Base-by-base conservation (phyloP, 2,113 vertebrate genomes). In the Lasiurus cinereus region DNA sequence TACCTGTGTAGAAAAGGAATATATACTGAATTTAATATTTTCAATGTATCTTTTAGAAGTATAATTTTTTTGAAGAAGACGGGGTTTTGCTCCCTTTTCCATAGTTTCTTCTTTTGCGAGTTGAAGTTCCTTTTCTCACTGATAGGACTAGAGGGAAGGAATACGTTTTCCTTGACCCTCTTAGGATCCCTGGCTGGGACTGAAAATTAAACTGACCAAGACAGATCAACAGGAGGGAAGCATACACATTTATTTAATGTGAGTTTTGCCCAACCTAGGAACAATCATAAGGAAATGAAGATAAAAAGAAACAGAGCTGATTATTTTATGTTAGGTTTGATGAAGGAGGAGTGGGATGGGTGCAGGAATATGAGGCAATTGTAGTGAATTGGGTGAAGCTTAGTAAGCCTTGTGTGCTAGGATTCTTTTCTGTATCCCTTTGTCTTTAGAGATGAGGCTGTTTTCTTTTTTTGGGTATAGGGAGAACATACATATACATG, bases 191-290 rank as follows among this genome's bases (percentile, higher is more conserved):
- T 88, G 59, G 9, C 56, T 77, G 48, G 48, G 59, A 83, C 48
- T 76, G 83, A 95, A 69, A 88, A 66, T 73, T 64, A 79, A 85
- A 62, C n/a, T 77, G 43, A 85, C 52, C 77, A 78, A 78, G n/a
- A 76, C 29, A 59, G 48, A 70, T 72, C 78, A 84, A 70, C 33
- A 72, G 88, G 52, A 62, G 64, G 79, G 79, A n/a, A 79, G 29
- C 16, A 39, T 39, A 33, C 27, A 79, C 0, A 43, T 92, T 46
- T 46, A n/a, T 82, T 87, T 74, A 82, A 54, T 54, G 1, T 48
- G 73, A 83, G 24, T 69, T 87, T 88, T 82, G n/a, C 22, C 13
- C 73, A n/a, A 50, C 46, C 67, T 33, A 33, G 18, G 27, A 67
- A 50, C 7, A 22, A 54, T 82, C 31, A 16, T 88, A 76, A 82